Evolutionary conservation across 2,888 invertebrate species (phyloP).

Genomic region (Ditula angustiorana): DNA sequence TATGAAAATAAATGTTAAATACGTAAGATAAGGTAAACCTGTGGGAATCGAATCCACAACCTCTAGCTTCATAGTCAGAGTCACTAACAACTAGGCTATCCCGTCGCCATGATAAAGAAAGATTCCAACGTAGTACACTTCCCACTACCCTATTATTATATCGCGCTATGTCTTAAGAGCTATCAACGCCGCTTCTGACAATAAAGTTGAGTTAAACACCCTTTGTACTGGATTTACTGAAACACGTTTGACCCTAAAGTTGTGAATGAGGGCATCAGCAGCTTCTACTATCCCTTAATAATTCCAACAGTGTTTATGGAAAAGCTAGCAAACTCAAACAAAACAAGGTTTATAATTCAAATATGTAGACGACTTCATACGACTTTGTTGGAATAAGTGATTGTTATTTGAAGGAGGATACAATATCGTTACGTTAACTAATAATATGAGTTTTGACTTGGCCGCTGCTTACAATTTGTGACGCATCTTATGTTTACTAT

Average conservation of each 20-base stretch:
- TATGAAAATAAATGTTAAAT: too few species aligned
- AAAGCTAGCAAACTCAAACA: background rate
- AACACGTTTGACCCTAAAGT: background rate
- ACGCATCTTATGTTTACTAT: background rate
- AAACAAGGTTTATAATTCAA: background rate
- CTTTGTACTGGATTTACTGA: background rate
- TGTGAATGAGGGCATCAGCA: background rate
- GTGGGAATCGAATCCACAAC: too few species aligned
- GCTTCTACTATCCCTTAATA: background rate
- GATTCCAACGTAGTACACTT: background rate
- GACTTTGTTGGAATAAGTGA: background rate
- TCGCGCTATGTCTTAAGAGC: background rate
- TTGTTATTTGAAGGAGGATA: background rate
- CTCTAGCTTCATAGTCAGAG: too few species aligned
- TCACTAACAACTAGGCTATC: too few species aligned
- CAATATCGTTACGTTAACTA: background rate
- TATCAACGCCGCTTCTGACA: background rate
- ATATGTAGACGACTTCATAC: background rate
- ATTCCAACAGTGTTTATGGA: background rate
- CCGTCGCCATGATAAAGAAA: background rate
- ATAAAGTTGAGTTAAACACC: background rate
- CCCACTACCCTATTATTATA: background rate
- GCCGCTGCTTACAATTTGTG: background rate
- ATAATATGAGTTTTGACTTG: background rate
- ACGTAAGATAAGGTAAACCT: too few species aligned